Evolutionary conservation across 2,113 vertebrate genomes (phyloP).

Genomic region (Hystrix brachyura): DNA sequence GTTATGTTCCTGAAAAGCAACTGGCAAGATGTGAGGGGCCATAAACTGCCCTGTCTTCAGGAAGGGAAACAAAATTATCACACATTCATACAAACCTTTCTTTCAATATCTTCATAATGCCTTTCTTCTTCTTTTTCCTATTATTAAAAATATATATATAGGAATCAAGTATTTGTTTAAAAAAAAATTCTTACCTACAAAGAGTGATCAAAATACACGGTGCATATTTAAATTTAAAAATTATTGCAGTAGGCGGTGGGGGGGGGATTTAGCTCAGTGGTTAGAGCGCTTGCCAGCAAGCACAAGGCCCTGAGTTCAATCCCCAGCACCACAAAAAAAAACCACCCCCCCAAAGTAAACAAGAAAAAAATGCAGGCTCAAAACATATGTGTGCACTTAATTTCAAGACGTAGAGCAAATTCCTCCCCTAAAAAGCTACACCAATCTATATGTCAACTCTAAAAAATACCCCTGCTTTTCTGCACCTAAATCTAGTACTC

Average conservation of each 20-base stretch:
- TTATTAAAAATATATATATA: conserved; percentile 30
- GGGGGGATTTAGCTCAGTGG: too few relatives aligned
- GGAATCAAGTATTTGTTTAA: background rate
- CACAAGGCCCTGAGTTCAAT: too few relatives aligned
- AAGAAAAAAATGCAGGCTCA: background rate
- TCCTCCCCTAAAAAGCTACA: background rate
- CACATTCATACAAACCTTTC: conserved; percentile 75
- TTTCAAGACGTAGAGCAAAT: background rate
- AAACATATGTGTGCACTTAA: background rate
- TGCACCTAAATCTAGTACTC: background rate
- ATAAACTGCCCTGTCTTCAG: background rate
- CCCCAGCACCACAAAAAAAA: background rate
- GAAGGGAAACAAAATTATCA: background rate
- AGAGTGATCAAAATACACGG: background rate
- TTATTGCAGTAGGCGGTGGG: background rate
- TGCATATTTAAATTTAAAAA: background rate
- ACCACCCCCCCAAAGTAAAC: too few relatives aligned
- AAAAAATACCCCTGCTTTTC: background rate
- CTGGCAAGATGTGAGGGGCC: background rate
- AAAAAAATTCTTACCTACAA: background rate
- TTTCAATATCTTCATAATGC: conserved; percentile 50
- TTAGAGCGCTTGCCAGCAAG: too few relatives aligned
- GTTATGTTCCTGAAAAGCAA: background rate
- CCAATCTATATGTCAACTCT: background rate
- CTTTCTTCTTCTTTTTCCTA: conserved; percentile 64